phyloP scores from a whole-genome alignment of 2,888 invertebrate species.

The Hypolimnas misippus region DNA sequence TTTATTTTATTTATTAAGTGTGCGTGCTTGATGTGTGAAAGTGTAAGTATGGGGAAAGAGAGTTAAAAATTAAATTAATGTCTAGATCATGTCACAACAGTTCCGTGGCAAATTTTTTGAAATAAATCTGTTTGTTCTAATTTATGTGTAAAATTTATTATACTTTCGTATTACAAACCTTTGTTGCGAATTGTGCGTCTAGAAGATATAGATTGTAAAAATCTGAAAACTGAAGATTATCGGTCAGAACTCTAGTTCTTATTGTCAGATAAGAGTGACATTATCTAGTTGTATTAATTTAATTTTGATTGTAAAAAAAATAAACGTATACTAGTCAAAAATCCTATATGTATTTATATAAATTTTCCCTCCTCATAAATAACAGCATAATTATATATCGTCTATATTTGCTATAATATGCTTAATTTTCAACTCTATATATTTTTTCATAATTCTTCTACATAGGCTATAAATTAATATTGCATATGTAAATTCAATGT shows the following conservation, averaged over 20 bases:
- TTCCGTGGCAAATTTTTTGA: slow-evolving; percentile 83
- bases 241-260: slow-evolving; percentile 79
- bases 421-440: slow-evolving; percentile 45
- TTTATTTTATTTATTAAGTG: slow-evolving; percentile 86
- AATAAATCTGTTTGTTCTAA: slow-evolving; percentile 83
- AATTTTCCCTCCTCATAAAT: slow-evolving; percentile 60
- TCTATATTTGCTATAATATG: slow-evolving; percentile 26
- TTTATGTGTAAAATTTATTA: slow-evolving; percentile 77
- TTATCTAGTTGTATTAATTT: slow-evolving; percentile 83
- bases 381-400: slow-evolving; percentile 49
- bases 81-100: slow-evolving; percentile 84
- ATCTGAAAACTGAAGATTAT: slow-evolving; percentile 43
- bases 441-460: slow-evolving; percentile 41
- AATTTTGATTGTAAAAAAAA: slow-evolving; percentile 68
- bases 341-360: slow-evolving; percentile 64
- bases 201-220: slow-evolving; percentile 18
- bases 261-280: slow-evolving; percentile 77
- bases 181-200: slow-evolving; percentile 72
- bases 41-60: slow-evolving; percentile 75
- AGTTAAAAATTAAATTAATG: slow-evolving; percentile 83
- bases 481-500: slow-evolving; percentile 61
- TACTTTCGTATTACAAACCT: slow-evolving; percentile 55
- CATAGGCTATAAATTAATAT: slow-evolving; percentile 61
- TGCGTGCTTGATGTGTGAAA: slow-evolving; percentile 80
- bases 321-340: slow-evolving; percentile 80